Conservation (phyloP, 2,888 invertebrate genomes). For the Branchipolynoe longqiensis region DNA sequence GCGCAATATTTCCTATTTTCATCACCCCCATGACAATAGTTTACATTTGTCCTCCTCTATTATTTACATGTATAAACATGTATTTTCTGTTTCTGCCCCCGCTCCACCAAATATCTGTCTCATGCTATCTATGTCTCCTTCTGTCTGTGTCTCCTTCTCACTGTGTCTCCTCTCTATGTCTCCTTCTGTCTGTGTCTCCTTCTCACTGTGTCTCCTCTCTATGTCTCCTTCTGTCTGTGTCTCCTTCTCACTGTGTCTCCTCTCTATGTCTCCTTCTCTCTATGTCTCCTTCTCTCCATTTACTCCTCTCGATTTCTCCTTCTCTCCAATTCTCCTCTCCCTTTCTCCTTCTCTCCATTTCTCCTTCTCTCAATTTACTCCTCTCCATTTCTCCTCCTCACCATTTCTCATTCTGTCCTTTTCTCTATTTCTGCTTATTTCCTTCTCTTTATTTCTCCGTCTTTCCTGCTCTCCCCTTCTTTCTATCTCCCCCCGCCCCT, state of each 20-base stretch:
- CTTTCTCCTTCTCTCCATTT: background rate
- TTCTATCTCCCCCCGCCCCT: no score
- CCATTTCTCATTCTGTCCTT: no score
- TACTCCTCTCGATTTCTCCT: background rate
- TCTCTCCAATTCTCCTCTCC: background rate
- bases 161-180: conserved; percentile 6
- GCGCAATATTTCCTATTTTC: no score
- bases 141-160: background rate
- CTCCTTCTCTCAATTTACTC: background rate
- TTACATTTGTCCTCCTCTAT: no score
- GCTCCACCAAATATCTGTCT: no score
- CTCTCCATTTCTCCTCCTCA: no score
- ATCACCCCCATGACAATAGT: no score
- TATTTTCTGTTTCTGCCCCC: no score
- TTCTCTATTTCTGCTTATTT: no score
- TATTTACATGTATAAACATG: no score
- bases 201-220: conserved; percentile 25
- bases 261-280: conserved; percentile 16
- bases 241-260: background rate
- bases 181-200: conserved; percentile 23
- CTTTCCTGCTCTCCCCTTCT: no score
- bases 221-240: background rate
- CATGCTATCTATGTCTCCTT: background rate
- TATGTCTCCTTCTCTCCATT: background rate
- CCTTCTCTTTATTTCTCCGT: no score